Base-by-base conservation (phyloP, 2,888 invertebrate species). In the Nymphalis urticae region DNA sequence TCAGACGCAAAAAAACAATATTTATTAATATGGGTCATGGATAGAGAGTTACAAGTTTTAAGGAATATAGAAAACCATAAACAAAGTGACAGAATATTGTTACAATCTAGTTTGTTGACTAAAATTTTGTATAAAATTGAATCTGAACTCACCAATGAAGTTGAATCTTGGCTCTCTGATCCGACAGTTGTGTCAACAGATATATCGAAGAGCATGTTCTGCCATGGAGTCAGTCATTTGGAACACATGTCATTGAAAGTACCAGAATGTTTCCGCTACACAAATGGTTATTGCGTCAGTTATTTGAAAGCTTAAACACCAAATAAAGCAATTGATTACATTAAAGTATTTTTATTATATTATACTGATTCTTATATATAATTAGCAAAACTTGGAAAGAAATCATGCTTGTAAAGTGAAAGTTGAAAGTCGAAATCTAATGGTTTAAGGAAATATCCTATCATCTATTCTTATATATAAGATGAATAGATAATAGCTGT, bases 1-100 rank as follows among this genome's bases (percentile, higher is more conserved):
- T 85, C 92, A 0, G 79, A 88, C 1, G 77, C 81, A 21, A 86
- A 89, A 48, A 92, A 85, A 65, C 92, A 94, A 75, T 94, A 90
- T 79, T 72, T 95, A 36, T 82, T 95, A 2, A 82, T 95, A 58
- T 95, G 95, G 94, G 85, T 95, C 1, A 90, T 95, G 83, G 95
- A 95, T 77, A 94, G 93, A 76, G 91, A 94, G 69, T 82, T 95
- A 17, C 89, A 94, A 79, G 86, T 95, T 17, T 78, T 93, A 17
- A 84, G 85, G 70, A 86, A 87, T 59, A 83, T 71, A 51, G 80
- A 80, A 9, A 81, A 85, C 7, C 73, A 74, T 36, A 83, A 82
- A 1, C 10, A 27, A 68, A 79, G 75, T 71, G 85, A 87, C 19
- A 85, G 80, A 75, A 81, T 91, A 32, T 81, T 82, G 58, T 75